phyloP scores from a whole-genome alignment of 2,888 invertebrate genomes.

The Drosophila fulvimacula region DNA sequence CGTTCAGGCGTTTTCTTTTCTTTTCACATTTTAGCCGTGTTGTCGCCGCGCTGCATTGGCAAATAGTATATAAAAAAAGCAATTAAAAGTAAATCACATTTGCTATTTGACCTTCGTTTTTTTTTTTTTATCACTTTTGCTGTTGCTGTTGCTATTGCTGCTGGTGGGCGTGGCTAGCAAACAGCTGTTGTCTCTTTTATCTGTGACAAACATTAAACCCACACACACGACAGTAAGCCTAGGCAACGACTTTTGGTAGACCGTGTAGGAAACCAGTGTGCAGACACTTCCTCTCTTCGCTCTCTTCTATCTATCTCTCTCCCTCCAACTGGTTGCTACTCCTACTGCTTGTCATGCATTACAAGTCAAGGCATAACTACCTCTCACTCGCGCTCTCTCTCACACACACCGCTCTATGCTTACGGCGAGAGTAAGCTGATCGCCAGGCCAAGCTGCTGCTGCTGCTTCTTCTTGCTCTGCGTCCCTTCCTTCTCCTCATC shows the following conservation, averaged over 20 bases:
- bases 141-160: slow-evolving; percentile 2
- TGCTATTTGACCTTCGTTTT: slow-evolving; percentile 23
- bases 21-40: slow-evolving; percentile 45
- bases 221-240: neutral
- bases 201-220: neutral
- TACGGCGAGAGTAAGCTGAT: slow-evolving; percentile 48
- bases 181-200: slow-evolving; percentile 10
- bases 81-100: slow-evolving; percentile 33
- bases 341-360: slow-evolving; percentile 2
- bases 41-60: slow-evolving; percentile 14
- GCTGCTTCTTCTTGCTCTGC: slow-evolving; percentile 6
- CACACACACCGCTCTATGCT: neutral
- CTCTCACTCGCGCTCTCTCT: slow-evolving; percentile 4
- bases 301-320: slow-evolving; percentile 2
- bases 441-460: slow-evolving; percentile 44
- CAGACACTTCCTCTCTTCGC: slow-evolving; percentile 1
- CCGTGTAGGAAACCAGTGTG: slow-evolving; percentile 60
- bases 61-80: slow-evolving; percentile 11
- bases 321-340: slow-evolving; percentile 2
- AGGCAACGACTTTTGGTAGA: slow-evolving; percentile 30
- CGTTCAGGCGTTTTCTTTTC: slow-evolving; percentile 22
- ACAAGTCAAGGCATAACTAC: neutral
- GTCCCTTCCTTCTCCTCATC: slow-evolving; percentile 1
- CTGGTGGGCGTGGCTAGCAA: slow-evolving; percentile 14
- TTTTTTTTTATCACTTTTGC: neutral